Base-by-base conservation (phyloP, 23 tunicate species). In the Trididemnum nubilum region DNA sequence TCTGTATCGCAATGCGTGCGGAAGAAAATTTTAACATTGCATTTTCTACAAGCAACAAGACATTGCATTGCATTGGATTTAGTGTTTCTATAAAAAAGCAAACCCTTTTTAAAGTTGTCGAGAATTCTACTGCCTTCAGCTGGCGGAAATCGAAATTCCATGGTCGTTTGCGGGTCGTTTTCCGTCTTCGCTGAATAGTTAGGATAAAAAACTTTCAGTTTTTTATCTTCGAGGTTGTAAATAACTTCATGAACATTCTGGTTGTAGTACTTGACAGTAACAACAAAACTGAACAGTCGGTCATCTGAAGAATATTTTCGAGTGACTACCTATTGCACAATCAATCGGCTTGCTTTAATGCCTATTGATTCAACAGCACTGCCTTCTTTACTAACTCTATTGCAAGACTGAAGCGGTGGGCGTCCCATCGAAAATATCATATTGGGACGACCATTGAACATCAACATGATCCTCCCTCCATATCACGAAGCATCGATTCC, bases 1-100 rank as follows among this genome's bases (percentile, higher is more conserved):
- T 12, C 5, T 4, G 12, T 21, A 3, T 77, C 67, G 2, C 23
- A 27, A 37, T 77, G 81, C 25, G 66, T 51, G 4, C 24, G 12
- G 40, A 51, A 77, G 31, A 52, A 77, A 2, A 77, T 22, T 25
- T 77, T 50, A 28, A 77, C 81, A 3, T 27, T 2, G 27, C 67
- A 77, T 18, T 57, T 30, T 28, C 81, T 26, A 15, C 26, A 29
- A 29, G 79, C 79, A 2, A 73, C 2, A 29, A 69, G 12, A 44
- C 12, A 44, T 44, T 15, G 9, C 12, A 7, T 15, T 7, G 54
- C 54, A n/a, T n/a, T n/a, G n/a, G n/a, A n/a, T n/a, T n/a, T n/a
- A 15, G 54, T 9, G 15, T 61, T 44, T 7, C 12, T 44, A 7
- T 15, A 7, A 7, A 44, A 44, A 44, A 44, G 12, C 9, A 44